These are phyloP conservation scores for Peromyscus maniculatus DNA, from an alignment of 2,113 vertebrate species.

Conservation along the genomic window DNA sequence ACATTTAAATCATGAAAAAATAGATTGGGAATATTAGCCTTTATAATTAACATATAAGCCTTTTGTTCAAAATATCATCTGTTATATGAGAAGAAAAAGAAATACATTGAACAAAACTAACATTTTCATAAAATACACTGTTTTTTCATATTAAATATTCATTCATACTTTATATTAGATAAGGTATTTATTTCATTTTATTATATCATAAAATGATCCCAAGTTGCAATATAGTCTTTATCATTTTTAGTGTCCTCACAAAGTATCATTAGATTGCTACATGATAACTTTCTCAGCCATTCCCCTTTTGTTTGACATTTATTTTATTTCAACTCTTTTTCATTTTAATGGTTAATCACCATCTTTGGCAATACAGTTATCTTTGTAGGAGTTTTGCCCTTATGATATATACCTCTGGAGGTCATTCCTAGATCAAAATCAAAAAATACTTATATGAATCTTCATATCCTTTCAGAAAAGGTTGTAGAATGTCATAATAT, in stretches of 20 bases:
- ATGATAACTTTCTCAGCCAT: conserved; percentile 35
- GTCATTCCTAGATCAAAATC: conserved; percentile 13
- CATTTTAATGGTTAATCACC: conserved; percentile 58
- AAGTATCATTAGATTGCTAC: neutral
- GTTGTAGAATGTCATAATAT: neutral
- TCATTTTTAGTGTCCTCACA: conserved; percentile 36
- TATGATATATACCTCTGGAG: neutral
- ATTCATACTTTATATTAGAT: conserved; percentile 26
- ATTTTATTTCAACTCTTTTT: conserved; percentile 43
- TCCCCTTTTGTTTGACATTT: conserved; percentile 66
- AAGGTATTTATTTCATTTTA: conserved; percentile 24
- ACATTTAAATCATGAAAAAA: neutral
- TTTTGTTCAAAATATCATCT: neutral
- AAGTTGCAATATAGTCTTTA: neutral
- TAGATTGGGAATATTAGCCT: conserved; percentile 1
- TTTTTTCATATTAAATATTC: conserved; percentile 12
- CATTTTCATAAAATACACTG: neutral
- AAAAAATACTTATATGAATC: neutral
- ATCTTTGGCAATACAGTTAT: conserved; percentile 61
- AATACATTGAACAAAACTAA: neutral
- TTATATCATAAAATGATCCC: neutral
- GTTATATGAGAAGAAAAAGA: neutral
- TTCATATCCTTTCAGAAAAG: conserved; percentile 3
- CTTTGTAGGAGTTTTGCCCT: conserved; percentile 5
- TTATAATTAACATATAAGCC: neutral